phyloP scores from a whole-genome alignment of 2,888 invertebrate genomes.

The Troglohyphantes excavatus region DNA sequence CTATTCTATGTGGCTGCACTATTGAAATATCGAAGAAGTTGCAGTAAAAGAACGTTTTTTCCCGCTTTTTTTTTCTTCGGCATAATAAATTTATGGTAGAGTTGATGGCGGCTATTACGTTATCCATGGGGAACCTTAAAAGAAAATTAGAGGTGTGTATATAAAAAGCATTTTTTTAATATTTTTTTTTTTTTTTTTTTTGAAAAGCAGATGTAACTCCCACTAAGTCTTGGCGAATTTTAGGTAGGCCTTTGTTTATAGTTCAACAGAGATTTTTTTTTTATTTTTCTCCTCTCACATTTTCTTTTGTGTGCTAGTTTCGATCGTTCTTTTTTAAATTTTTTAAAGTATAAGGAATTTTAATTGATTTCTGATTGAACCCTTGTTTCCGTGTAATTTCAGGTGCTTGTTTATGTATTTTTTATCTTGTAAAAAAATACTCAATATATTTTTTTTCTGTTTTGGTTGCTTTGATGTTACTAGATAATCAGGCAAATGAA shows the following conservation, averaged over 20 bases:
- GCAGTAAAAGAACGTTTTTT: conserved; percentile 7
- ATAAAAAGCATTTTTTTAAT: conserved; percentile 31
- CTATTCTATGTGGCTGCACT: background rate
- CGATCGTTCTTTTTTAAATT: background rate
- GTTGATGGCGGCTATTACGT: conserved; percentile 43
- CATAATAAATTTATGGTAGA: conserved; percentile 50
- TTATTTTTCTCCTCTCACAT: conserved; percentile 1
- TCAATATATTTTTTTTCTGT: too few species aligned
- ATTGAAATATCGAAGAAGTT: conserved; percentile 43
- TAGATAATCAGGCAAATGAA: too few species aligned
- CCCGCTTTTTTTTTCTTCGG: background rate
- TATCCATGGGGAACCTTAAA: conserved; percentile 26
- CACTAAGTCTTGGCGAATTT: conserved; percentile 32
- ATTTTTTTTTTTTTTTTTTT: too few species aligned
- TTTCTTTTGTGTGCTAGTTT: background rate
- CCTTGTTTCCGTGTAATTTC: too few species aligned
- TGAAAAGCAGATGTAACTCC: conserved; percentile 30
- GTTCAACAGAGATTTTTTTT: conserved; percentile 8
- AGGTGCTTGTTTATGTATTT: too few species aligned
- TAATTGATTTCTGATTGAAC: conserved; percentile 24
- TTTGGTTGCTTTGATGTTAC: too few species aligned
- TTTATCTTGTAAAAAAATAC: too few species aligned
- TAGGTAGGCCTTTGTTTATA: conserved; percentile 11
- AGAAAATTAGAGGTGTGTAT: conserved; percentile 62
- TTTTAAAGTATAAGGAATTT: background rate